These are phyloP conservation scores for Phyllotis vaccarum DNA, from an alignment of 2,797 vertebrate species.

Conservation along the genomic window DNA sequence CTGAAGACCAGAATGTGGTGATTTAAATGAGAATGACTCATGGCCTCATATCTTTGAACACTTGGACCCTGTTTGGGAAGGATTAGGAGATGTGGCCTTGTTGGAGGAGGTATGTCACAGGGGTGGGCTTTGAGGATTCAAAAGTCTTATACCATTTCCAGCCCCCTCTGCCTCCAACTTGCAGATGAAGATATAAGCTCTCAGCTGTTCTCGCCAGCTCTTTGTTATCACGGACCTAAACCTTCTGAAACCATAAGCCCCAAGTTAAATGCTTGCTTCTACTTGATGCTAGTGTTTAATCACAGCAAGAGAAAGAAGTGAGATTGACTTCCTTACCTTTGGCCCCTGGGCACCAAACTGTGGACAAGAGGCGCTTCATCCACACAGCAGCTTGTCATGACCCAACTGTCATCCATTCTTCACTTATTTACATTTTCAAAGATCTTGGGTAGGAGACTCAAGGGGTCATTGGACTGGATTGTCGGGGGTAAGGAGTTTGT, in stretches of 20 bases:
- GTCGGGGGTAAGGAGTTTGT: background rate
- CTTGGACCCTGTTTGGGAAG: background rate
- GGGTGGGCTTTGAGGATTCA: background rate
- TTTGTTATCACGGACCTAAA: background rate
- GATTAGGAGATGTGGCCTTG: background rate
- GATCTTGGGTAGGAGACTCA: background rate
- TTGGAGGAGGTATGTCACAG: background rate
- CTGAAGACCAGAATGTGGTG: background rate
- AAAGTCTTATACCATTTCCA: background rate
- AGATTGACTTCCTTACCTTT: background rate
- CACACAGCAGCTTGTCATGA: fast-evolving
- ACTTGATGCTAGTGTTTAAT: background rate
- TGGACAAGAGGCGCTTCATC: too few species aligned
- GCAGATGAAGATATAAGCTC: background rate
- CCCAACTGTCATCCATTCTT: background rate
- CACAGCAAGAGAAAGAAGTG: background rate
- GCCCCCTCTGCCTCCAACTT: background rate
- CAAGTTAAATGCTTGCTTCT: background rate
- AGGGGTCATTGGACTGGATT: background rate
- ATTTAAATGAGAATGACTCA: background rate
- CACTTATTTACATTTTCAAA: background rate
- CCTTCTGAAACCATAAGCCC: background rate
- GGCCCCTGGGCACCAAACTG: background rate
- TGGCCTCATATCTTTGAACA: background rate
- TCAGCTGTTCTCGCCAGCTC: background rate